Percentiles rank a stretch among this genome's conserved stretches.
These are phyloP conservation scores for Diadophis punctatus DNA, from an alignment of 2,113 vertebrate genomes.

Conservation along the genomic window DNA sequence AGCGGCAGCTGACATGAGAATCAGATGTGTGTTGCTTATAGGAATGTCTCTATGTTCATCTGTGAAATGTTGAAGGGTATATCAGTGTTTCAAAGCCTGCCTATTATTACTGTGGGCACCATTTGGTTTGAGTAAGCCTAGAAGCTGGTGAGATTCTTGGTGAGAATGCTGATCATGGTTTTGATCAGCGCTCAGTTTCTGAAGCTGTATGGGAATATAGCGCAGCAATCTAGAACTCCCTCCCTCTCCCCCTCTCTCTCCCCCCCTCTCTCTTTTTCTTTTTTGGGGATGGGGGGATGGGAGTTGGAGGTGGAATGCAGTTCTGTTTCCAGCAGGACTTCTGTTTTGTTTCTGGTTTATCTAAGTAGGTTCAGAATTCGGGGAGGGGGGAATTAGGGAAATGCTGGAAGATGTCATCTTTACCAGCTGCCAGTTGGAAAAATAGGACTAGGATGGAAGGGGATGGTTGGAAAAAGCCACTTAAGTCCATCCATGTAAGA, in stretches of 20 bases:
- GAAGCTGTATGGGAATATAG: not conserved
- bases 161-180: not conserved
- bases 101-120: not conserved
- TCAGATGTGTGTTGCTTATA: not conserved
- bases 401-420: not conserved
- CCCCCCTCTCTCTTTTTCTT: not conserved
- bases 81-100: not conserved
- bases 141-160: not conserved
- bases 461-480: not conserved
- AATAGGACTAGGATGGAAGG: not conserved
- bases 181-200: not conserved
- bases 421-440: not conserved
- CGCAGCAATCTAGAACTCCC: not conserved
- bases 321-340: constrained; percentile 12
- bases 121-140: not conserved
- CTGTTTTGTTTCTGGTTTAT: constrained; percentile 27
- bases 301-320: constrained; percentile 3
- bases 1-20: not conserved
- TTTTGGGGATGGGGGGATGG: not conserved
- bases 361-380: not conserved
- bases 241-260: not conserved
- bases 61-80: not conserved
- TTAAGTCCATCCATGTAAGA: not conserved
- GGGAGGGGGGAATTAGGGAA: not conserved
- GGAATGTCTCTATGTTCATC: not conserved